A percentile compares a stretch with the other conserved stretches of the same genome.
Evolutionary conservation across 2,797 vertebrate genomes (phyloP).

Genomic region (Mastacembelus armatus): DNA sequence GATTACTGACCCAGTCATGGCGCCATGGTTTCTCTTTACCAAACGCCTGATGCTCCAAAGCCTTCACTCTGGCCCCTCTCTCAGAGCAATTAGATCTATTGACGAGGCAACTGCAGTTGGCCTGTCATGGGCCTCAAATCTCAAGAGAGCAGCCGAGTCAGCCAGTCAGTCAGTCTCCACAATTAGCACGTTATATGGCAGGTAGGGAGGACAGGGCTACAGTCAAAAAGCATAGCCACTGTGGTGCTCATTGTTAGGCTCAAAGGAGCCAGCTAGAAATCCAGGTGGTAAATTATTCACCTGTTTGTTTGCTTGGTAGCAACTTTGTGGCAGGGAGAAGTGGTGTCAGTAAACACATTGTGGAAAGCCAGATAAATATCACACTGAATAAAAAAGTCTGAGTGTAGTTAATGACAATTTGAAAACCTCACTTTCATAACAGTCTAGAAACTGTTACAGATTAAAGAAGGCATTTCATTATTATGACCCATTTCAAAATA

Average conservation of each 20-base stretch:
- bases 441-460: slow-evolving; percentile 25
- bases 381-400: slow-evolving; percentile 1
- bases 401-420: slow-evolving; percentile 28
- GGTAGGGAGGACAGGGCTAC: slow-evolving; percentile 53
- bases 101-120: slow-evolving; percentile 76
- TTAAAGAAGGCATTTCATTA: slow-evolving; percentile 18
- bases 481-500: slow-evolving; percentile 31
- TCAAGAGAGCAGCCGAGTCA: slow-evolving; percentile 54
- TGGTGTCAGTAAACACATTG: slow-evolving; percentile 69
- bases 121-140: slow-evolving; percentile 68
- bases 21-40: slow-evolving; percentile 87
- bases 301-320: slow-evolving; percentile 60
- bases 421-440: slow-evolving; percentile 42
- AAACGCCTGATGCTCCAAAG: slow-evolving; percentile 75
- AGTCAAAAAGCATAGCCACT: slow-evolving; percentile 49
- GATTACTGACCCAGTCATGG: slow-evolving; percentile 88
- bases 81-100: slow-evolving; percentile 88
- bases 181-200: slow-evolving; percentile 81
- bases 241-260: slow-evolving; percentile 34
- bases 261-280: slow-evolving; percentile 63
- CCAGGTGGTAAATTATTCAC: slow-evolving; percentile 79
- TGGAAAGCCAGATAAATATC: slow-evolving; percentile 55
- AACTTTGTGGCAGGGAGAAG: slow-evolving; percentile 39
- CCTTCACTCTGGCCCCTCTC: slow-evolving; percentile 79
- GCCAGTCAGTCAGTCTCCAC: slow-evolving; percentile 79